phyloP scores from a whole-genome alignment of 2,888 invertebrate genomes.

The Scotopteryx bipunctaria region DNA sequence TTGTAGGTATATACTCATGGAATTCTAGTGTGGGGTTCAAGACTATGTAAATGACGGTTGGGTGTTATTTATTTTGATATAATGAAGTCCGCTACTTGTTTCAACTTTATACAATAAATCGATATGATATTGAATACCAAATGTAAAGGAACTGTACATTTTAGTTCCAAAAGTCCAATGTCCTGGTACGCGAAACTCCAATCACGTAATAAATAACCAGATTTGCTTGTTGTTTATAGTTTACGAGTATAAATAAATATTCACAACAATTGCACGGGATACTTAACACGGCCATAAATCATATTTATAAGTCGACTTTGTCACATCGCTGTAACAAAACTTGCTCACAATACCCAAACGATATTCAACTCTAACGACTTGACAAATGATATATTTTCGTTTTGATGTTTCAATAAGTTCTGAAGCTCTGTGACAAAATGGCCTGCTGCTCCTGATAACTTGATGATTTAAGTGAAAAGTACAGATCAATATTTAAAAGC shows the following conservation, averaged over 20 bases:
- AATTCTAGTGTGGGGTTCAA: no score
- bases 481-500: conserved; percentile 42
- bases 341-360: conserved; percentile 41
- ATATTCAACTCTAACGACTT: conserved; percentile 57
- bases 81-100: neutral
- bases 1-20: no score
- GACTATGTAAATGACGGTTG: no score
- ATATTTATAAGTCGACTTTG: conserved; percentile 81
- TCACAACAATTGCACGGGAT: conserved; percentile 80
- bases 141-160: conserved; percentile 29
- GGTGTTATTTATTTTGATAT: neutral
- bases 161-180: conserved; percentile 29
- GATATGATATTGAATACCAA: conserved; percentile 19
- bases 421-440: conserved; percentile 45
- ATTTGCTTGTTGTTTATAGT: conserved; percentile 81
- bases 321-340: conserved; percentile 74
- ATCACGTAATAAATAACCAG: conserved; percentile 80
- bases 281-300: conserved; percentile 81
- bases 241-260: conserved; percentile 81
- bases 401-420: conserved; percentile 43
- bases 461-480: conserved; percentile 50
- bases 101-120: conserved; percentile 7
- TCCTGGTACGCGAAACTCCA: conserved; percentile 67
- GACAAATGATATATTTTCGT: conserved; percentile 46
- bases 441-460: conserved; percentile 50